phyloP scores from a whole-genome alignment of 2,113 vertebrate species.

The Struthidea cinerea region DNA sequence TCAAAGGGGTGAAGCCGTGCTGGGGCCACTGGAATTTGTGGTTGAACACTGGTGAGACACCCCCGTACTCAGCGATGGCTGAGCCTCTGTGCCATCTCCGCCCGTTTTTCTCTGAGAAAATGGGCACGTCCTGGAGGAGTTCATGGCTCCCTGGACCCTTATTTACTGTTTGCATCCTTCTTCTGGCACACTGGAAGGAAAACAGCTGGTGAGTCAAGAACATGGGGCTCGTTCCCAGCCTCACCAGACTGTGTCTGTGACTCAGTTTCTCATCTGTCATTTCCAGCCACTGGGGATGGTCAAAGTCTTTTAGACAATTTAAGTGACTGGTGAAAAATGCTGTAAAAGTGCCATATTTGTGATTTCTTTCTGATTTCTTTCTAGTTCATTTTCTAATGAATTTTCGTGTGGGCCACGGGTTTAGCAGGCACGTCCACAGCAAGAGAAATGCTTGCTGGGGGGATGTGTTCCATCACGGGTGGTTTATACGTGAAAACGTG shows the following conservation, averaged over 20 bases:
- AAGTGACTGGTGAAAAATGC: not conserved
- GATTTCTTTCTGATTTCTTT: not conserved
- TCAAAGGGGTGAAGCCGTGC: not conserved
- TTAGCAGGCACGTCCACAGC: not conserved
- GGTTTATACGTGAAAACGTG: not conserved
- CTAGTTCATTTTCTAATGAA: not conserved
- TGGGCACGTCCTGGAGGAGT: not conserved
- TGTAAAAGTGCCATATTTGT: not conserved
- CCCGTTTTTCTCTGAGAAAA: not conserved
- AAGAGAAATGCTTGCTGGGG: not conserved
- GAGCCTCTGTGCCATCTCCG: not conserved
- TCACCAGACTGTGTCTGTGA: not conserved
- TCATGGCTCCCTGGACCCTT: not conserved
- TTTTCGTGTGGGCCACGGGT: not conserved
- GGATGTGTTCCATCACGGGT: not conserved
- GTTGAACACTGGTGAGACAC: not conserved
- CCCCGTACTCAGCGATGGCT: rapidly evolving
- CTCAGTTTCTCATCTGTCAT: not conserved
- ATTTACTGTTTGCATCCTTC: not conserved
- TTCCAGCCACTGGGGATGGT: not conserved
- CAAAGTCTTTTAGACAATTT: not conserved
- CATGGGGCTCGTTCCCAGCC: not conserved
- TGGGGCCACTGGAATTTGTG: not conserved
- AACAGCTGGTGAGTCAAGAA: not conserved
- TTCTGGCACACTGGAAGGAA: not conserved